Conservation (phyloP, 2,888 invertebrate genomes). For the Drosophila subsilvestris region DNA sequence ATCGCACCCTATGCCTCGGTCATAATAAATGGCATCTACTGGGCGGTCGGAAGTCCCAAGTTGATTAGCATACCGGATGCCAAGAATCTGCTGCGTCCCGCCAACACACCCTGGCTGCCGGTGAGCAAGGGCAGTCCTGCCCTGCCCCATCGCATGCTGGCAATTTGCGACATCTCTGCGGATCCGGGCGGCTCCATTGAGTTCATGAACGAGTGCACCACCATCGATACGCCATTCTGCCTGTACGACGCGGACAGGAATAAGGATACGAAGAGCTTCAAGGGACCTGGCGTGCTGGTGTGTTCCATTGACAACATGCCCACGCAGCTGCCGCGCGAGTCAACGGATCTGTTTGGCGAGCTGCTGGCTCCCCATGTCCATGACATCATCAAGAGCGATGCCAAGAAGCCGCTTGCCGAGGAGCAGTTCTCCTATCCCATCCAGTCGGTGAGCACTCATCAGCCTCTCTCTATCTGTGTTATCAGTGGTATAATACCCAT, state of each 20-base stretch:
- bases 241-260: constrained; percentile 99
- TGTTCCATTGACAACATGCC: constrained; percentile 99
- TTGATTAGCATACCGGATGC: constrained; percentile 98
- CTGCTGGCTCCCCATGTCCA: constrained; percentile 93
- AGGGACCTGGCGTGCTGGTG: constrained; percentile 98
- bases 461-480: constrained; percentile 3
- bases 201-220: constrained; percentile 99
- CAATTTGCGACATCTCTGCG: constrained; percentile 99
- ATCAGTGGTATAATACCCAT: constrained; percentile 2
- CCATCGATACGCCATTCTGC: constrained; percentile 99
- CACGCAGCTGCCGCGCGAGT: constrained; percentile 97
- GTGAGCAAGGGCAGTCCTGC: constrained; percentile 94
- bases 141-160: constrained; percentile 95
- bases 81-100: constrained; percentile 94
- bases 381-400: constrained; percentile 95
- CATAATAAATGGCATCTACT: constrained; percentile 99
- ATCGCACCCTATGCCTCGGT: constrained; percentile 99
- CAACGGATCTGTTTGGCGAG: constrained; percentile 99
- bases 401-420: constrained; percentile 90
- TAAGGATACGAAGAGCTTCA: constrained; percentile 97
- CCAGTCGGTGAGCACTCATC: constrained; percentile 78
- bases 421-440: constrained; percentile 87
- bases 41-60: constrained; percentile 98
- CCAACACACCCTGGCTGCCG: constrained; percentile 96
- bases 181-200: constrained; percentile 99